phyloP scores from a whole-genome alignment of 2,797 vertebrate species.

The Trematomus bernacchii region DNA sequence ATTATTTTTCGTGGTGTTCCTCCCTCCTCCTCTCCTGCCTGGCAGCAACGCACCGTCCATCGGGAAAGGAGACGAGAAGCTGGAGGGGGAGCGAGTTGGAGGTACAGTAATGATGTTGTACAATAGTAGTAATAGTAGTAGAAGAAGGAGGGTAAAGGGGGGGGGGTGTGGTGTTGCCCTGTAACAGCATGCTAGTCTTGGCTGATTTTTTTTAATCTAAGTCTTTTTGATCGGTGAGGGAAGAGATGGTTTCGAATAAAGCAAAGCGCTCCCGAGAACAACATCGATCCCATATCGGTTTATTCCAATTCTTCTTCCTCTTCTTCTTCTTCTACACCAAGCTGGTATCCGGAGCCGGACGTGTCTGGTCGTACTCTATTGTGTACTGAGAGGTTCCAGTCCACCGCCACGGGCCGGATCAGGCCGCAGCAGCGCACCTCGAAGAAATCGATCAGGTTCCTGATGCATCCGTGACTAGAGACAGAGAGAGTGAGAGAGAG shows the following conservation, averaged over 20 bases:
- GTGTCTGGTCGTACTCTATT: conserved; percentile 99
- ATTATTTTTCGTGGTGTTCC: conserved; percentile 79
- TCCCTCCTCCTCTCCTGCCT: conserved; percentile 79
- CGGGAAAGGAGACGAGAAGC: conserved; percentile 61
- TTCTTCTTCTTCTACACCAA: conserved; percentile 89
- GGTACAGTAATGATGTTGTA: conserved; percentile 47
- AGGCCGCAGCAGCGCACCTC: conserved; percentile 99
- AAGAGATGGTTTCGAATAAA: conserved; percentile 84
- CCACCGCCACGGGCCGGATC: conserved; percentile 94
- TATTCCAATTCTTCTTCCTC: conserved; percentile 22
- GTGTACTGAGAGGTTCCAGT: conserved; percentile 99
- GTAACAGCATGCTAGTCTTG: conserved; percentile 93
- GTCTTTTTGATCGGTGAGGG: conserved; percentile 81
- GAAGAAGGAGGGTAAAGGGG: conserved; percentile 62
- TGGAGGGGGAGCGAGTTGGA: conserved; percentile 22
- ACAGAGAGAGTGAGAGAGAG: conserved; percentile 13
- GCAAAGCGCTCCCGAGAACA: conserved; percentile 84
- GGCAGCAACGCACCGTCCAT: conserved; percentile 92
- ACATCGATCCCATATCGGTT: conserved; percentile 72
- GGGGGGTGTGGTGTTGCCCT: conserved; percentile 82
- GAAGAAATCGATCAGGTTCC: conserved; percentile 99
- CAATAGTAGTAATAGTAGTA: conserved; percentile 56
- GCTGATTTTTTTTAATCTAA: conserved; percentile 68
- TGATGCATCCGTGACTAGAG: conserved; percentile 94
- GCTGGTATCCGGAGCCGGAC: conserved; percentile 97